phyloP scores from a whole-genome alignment of 2,888 invertebrate genomes.

The Elysia crispata region DNA sequence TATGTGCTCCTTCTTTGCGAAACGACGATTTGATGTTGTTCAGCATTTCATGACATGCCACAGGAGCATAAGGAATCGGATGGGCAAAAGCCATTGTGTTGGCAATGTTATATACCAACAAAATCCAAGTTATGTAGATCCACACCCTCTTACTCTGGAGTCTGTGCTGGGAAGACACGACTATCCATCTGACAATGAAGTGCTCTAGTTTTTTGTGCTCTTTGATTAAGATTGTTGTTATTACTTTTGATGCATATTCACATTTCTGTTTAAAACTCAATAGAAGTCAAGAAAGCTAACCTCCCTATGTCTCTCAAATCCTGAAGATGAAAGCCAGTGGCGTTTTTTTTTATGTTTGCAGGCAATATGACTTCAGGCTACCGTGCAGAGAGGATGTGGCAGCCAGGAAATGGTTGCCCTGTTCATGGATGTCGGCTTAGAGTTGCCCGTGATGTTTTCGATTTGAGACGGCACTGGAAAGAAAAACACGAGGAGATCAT shows the following conservation, averaged over 20 bases:
- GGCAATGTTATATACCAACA: not conserved
- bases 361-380: not conserved
- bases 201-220: too few species aligned
- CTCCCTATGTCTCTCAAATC: too few species aligned
- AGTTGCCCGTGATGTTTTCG: conserved; percentile 17
- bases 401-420: conserved; percentile 35
- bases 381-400: conserved; percentile 30
- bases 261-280: too few species aligned
- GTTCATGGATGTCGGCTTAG: conserved; percentile 35
- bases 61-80: not conserved
- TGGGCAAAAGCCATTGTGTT: too few species aligned
- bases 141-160: conserved; percentile 34
- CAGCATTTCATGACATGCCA: conserved; percentile 41
- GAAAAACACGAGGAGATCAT: conserved; percentile 42
- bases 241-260: too few species aligned
- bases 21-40: conserved; percentile 38
- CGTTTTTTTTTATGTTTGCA: too few species aligned
- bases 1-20: conserved; percentile 22
- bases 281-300: too few species aligned
- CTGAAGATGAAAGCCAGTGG: too few species aligned
- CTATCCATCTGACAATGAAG: too few species aligned
- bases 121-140: conserved; percentile 40
- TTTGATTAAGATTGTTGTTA: too few species aligned
- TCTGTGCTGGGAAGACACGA: too few species aligned
- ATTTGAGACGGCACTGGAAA: conserved; percentile 38